Evolutionary conservation across 2,888 invertebrate species (phyloP).

Genomic region (Drosophila anomelani): DNA sequence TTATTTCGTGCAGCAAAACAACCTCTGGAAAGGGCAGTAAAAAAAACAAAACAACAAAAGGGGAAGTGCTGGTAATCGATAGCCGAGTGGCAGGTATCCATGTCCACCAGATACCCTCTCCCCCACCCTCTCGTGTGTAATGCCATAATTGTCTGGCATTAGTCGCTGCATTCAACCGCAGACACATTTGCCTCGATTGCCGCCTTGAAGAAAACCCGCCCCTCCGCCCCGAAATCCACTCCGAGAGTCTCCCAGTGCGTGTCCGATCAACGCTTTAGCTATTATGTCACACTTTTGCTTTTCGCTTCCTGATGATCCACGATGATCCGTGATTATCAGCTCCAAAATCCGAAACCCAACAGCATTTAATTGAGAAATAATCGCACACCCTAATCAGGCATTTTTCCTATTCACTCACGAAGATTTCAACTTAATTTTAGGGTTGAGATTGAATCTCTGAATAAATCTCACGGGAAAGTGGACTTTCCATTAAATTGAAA

Average conservation of each 20-base stretch:
- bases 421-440: slow-evolving; percentile 23
- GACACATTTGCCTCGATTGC: slow-evolving; percentile 52
- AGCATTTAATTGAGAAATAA: slow-evolving; percentile 30
- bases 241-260: slow-evolving; percentile 18
- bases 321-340: slow-evolving; percentile 12
- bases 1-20: slow-evolving; percentile 10
- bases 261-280: slow-evolving; percentile 47
- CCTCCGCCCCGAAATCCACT: not conserved
- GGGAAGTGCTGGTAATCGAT: slow-evolving; percentile 74
- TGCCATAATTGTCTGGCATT: slow-evolving; percentile 70
- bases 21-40: not conserved
- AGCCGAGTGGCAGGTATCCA: slow-evolving; percentile 46
- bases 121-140: slow-evolving; percentile 37
- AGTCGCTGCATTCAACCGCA: slow-evolving; percentile 72
- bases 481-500: slow-evolving; percentile 2
- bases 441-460: not conserved
- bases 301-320: slow-evolving; percentile 62
- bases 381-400: slow-evolving; percentile 32
- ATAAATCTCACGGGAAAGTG: slow-evolving; percentile 17
- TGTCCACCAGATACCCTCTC: slow-evolving; percentile 42
- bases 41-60: slow-evolving; percentile 17
- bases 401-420: slow-evolving; percentile 14
- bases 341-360: not conserved
- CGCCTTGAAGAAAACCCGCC: not conserved
- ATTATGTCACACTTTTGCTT: slow-evolving; percentile 72